Evolutionary conservation across 2,888 invertebrate genomes (phyloP).

Genomic region (Morpho achilles): DNA sequence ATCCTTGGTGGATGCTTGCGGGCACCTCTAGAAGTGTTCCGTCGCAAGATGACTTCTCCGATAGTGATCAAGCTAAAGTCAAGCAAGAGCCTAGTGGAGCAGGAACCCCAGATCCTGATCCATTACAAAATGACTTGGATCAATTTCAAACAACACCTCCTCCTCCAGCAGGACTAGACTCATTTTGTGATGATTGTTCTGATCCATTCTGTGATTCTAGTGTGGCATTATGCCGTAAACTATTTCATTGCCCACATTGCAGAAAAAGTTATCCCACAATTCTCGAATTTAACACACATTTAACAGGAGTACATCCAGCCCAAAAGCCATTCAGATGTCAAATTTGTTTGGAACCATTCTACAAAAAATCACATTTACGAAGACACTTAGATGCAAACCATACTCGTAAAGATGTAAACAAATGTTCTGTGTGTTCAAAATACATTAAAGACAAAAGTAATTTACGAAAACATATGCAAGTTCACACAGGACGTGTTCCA

Average conservation of each 20-base stretch:
- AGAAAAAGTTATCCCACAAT: constrained; percentile 76
- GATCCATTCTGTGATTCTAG: constrained; percentile 76
- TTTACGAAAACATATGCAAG: constrained; percentile 77
- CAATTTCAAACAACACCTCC: constrained; percentile 55
- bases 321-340: constrained; percentile 77
- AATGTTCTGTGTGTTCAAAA: constrained; percentile 76
- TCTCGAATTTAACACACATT: constrained; percentile 73
- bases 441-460: constrained; percentile 78
- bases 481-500: constrained; percentile 74
- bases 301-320: constrained; percentile 74
- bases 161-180: constrained; percentile 66
- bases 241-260: constrained; percentile 77
- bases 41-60: constrained; percentile 68
- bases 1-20: constrained; percentile 78
- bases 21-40: constrained; percentile 69
- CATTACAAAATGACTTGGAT: constrained; percentile 59
- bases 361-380: constrained; percentile 72
- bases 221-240: constrained; percentile 64
- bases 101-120: constrained; percentile 65
- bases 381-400: constrained; percentile 74
- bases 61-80: constrained; percentile 67
- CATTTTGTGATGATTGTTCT: constrained; percentile 76
- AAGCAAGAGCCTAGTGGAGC: constrained; percentile 68
- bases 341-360: constrained; percentile 74
- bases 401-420: constrained; percentile 75